phyloP scores from a whole-genome alignment of 1,140 invertebrate species.

The Drosophila elegans region DNA sequence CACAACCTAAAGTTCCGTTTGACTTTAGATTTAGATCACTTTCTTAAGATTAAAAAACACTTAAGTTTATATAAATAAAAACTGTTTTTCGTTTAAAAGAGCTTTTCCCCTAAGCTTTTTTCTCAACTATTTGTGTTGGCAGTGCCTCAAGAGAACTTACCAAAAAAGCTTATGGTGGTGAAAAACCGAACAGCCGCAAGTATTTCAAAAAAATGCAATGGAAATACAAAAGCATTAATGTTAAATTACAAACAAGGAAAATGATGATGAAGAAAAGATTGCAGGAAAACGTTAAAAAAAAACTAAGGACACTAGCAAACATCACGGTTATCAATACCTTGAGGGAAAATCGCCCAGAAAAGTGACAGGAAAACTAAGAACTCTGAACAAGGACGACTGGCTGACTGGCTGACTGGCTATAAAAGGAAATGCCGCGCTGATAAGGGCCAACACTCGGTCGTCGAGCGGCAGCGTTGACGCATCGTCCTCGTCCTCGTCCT shows the following conservation, averaged over 20 bases:
- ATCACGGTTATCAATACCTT: not conserved
- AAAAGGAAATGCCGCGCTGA: conserved; percentile 82
- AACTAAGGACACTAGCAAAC: not conserved
- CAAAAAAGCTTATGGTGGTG: conserved; percentile 10
- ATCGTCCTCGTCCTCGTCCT: conserved; percentile 56
- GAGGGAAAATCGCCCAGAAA: not conserved
- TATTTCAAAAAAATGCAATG: conserved; percentile 15
- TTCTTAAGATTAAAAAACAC: not conserved
- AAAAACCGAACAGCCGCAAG: conserved; percentile 26
- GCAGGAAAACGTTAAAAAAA: not conserved
- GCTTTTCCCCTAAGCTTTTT: conserved; percentile 28
- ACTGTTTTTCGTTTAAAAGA: not conserved
- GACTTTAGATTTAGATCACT: not conserved
- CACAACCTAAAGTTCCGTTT: conserved; percentile 2
- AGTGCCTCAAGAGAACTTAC: conserved; percentile 15
- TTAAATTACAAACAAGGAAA: not conserved
- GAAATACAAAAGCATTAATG: conserved; percentile 2
- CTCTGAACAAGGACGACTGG: conserved; percentile 15
- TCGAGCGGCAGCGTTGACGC: conserved; percentile 76
- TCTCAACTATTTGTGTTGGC: not conserved
- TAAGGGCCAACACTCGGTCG: conserved; percentile 82
- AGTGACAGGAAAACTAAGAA: not conserved
- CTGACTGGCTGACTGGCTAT: conserved; percentile 59
- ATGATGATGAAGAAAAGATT: not conserved
- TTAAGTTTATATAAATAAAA: conserved; percentile 2